Base-by-base conservation (phyloP, 2,888 invertebrate species). In the Hypena proboscidalis region DNA sequence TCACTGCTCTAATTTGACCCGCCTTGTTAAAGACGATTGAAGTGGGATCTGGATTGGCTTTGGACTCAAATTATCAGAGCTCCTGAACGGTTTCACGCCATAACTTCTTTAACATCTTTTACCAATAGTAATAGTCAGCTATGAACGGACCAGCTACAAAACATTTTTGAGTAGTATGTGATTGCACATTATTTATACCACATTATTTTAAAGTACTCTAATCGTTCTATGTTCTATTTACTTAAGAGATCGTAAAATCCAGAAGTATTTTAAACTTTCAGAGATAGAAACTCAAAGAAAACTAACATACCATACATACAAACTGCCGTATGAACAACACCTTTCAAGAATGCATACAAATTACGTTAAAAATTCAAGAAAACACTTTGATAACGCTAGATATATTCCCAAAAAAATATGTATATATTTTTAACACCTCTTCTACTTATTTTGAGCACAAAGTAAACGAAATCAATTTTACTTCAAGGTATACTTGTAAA, bases 1-100 rank as follows among this genome's bases (percentile, higher is more conserved):
- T 72, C 71, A 66, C 60, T 56, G 60, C 60, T 69, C 67, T 73
- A 70, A 74, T 68, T 74, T 70, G 66, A 69, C 62, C 70, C 67
- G 31, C 11, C 68, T 67, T 68, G 70, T 71, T 67, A 63, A 51
- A 58, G 55, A 50, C 47, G 58, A 59, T 57, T 58, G 53, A 51
- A 67, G 55, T 53, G 48, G 44, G 29, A 30, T 49, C 49, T 46
- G 38, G 39, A 56, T 56, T 67, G 43, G 55, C 40, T 49, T 31
- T 38, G 34, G 22, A 27, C 34, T 42, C 17, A 37, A 53, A 45
- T 55, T 29, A 42, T 43, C 17, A 40, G 26, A 29, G 5, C 38
- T 22, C 7, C 8, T 20, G 9, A 29, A 39, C 13, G 23, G 19
- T 40, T 32, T 40, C 19, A 33, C 26, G 25, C 23, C 19, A 8